Evolutionary conservation across 2,113 vertebrate genomes (phyloP), one percentile per base, ranked within the genome.

Genomic region (Oncorhynchus clarkii): DNA sequence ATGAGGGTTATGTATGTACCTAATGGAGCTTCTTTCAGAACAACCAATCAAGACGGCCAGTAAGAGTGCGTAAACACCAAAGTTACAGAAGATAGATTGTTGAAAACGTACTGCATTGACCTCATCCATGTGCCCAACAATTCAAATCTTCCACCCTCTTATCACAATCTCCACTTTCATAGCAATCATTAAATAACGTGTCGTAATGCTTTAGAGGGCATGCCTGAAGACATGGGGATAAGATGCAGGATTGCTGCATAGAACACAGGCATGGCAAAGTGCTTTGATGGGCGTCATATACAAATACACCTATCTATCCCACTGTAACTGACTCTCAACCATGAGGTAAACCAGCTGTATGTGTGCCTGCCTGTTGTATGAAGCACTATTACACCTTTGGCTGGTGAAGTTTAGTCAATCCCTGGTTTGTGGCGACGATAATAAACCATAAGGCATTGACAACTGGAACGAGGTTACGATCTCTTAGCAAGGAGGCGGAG

Each of bases 371-470:
- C 87, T 75, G 68, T 81, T 66, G 67, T 88, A 71, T 85, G 84
- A 83, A 88, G 87, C 84, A 81, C 88, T 90, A 92, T 93, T 92
- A 89, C 89, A 89, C 88, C 85, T 86, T 87, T 87, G 80, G 89
- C 89, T 88, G 85, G 87, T 92, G 83, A 87, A 87, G 88, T 86
- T 85, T 87, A 31, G 70, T 83, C 85, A 81, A 81, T 83, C 78
- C 84, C 82, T 84, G 75, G 78, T 80, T 89, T 84, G 68, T 79
- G 72, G 45, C 12, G 71, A 75, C 57, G 59, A 29, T 20, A 72
- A 39, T 16, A 73, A 45, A 64, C 73, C 80, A 45, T 66, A 72
- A 72, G 72, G 71, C 62, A 66, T 16, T 16, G 59, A 72, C 59
- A 78, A 78, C 76, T 60, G 79, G 72, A 60, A 12, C 1, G 11